A percentile compares a stretch with the other conserved stretches of the same genome.
These are phyloP conservation scores for Chelon auratus DNA, from an alignment of 2,797 vertebrate species.

Conservation along the genomic window DNA sequence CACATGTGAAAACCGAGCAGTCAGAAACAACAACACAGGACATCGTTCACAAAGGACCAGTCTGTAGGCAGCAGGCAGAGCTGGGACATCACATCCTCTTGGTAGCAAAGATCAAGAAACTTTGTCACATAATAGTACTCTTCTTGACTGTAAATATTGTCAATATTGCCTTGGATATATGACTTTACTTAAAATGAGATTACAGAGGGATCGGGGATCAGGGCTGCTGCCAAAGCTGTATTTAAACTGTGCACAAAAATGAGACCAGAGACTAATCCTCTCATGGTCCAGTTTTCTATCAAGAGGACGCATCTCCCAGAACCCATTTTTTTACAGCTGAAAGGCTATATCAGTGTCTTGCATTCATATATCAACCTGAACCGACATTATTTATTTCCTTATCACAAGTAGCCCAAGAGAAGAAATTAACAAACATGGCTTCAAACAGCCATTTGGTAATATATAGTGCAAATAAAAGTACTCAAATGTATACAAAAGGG, in stretches of 20 bases:
- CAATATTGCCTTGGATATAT: not conserved
- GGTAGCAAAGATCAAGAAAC: constrained; percentile 60
- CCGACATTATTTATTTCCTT: constrained; percentile 70
- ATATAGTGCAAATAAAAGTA: constrained; percentile 89
- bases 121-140: not conserved
- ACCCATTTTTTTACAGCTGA: constrained; percentile 64
- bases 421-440: constrained; percentile 74
- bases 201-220: not conserved
- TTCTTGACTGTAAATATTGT: constrained; percentile 5
- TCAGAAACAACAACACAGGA: constrained; percentile 71
- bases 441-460: constrained; percentile 68
- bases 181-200: not conserved
- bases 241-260: constrained; percentile 20
- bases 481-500: constrained; percentile 81
- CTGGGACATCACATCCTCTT: constrained; percentile 59
- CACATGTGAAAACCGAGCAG: constrained; percentile 61
- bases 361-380: constrained; percentile 84
- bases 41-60: constrained; percentile 81
- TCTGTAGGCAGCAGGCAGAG: constrained; percentile 80
- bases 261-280: not conserved
- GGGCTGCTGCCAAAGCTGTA: not conserved
- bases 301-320: constrained; percentile 65
- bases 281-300: constrained; percentile 41
- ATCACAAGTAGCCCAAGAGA: constrained; percentile 78
- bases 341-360: constrained; percentile 85